Conservation (phyloP, 1,140 invertebrate species). For the Drosophila asahinai region DNA sequence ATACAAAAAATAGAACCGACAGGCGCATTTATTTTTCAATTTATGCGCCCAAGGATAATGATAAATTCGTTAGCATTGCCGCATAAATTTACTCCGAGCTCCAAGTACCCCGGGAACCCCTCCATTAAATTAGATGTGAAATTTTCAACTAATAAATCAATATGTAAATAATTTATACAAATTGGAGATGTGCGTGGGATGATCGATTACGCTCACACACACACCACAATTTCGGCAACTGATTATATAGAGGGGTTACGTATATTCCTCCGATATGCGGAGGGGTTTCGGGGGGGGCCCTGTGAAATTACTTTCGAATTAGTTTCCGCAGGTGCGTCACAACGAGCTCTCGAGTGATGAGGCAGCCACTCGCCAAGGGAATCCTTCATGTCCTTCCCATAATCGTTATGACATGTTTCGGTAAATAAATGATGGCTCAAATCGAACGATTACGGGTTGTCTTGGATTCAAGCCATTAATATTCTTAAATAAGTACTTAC, state of each 20-base stretch:
- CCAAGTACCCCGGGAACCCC: not conserved
- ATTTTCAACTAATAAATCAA: conserved; percentile 79
- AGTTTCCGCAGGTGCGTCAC: conserved; percentile 29
- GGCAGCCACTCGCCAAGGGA: not conserved
- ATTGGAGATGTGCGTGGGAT: conserved; percentile 39
- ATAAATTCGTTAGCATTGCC: conserved; percentile 49
- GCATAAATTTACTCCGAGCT: conserved; percentile 51
- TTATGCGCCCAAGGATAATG: conserved; percentile 54
- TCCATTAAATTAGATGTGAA: conserved; percentile 67
- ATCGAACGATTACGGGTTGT: not conserved
- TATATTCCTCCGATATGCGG: too few species aligned
- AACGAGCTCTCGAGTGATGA: conserved; percentile 12
- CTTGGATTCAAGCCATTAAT: not conserved
- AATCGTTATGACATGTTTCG: not conserved
- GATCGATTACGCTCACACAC: conserved; percentile 30
- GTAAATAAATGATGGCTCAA: not conserved
- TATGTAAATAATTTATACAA: conserved; percentile 80
- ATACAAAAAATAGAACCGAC: conserved; percentile 13
- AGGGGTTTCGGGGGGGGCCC: not conserved
- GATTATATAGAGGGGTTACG: conserved; percentile 3
- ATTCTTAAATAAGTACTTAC: not conserved
- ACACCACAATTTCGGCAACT: not conserved
- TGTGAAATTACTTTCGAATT: conserved; percentile 45
- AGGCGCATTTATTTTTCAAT: conserved; percentile 69
- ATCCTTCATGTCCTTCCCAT: not conserved